These are phyloP conservation scores for Acromyrmex heyeri DNA, from an alignment of 1,140 invertebrate genomes.

Conservation along the genomic window DNA sequence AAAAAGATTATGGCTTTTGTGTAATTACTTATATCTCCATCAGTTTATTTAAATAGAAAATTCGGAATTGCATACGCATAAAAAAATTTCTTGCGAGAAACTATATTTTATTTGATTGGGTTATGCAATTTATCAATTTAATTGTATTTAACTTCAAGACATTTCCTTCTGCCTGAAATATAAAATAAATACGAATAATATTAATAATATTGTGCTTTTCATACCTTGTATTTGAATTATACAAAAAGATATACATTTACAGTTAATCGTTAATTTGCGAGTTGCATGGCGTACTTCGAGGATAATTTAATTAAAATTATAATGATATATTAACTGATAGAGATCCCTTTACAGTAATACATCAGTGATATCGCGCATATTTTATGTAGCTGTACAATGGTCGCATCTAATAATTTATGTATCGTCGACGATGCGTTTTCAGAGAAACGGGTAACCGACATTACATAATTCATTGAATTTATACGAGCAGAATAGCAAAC, in stretches of 20 bases:
- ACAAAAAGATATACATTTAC: neutral
- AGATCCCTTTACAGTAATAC: conserved; percentile 52
- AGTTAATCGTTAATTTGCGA: conserved; percentile 44
- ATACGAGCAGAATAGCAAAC: conserved; percentile 56
- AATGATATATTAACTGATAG: conserved; percentile 62
- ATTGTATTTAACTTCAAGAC: neutral
- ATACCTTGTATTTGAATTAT: neutral
- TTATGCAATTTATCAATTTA: conserved; percentile 7
- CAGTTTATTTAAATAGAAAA: neutral
- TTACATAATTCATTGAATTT: conserved; percentile 66
- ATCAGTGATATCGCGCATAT: conserved; percentile 57
- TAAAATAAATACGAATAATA: neutral
- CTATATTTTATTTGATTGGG: neutral
- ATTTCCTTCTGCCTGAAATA: neutral
- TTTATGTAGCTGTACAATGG: conserved; percentile 51
- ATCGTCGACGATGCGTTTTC: conserved; percentile 60
- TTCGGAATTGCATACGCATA: neutral
- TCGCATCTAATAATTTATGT: conserved; percentile 59
- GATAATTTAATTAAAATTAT: conserved; percentile 60
- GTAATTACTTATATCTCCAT: neutral
- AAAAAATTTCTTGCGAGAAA: neutral
- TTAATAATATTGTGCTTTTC: neutral
- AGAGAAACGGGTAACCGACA: conserved; percentile 60
- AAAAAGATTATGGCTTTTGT: neutral
- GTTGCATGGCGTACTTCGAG: conserved; percentile 13